These are phyloP conservation scores for Gulo gulo DNA, from an alignment of 2,113 vertebrate genomes.

Conservation along the genomic window DNA sequence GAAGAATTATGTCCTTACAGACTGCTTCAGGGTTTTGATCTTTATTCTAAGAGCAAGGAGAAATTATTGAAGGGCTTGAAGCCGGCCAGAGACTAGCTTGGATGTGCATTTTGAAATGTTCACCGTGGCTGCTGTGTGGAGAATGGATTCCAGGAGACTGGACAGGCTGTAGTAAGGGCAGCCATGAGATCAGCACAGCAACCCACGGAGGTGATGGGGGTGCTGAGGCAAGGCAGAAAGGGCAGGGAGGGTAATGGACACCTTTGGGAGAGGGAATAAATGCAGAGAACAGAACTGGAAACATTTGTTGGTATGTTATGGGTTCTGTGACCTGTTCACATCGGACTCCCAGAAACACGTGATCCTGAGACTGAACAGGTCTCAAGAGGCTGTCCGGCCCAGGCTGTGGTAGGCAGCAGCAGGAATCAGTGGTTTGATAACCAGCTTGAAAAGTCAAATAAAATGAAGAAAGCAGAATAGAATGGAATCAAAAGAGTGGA, in stretches of 20 bases:
- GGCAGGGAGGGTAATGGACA: background rate
- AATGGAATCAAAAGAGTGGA: background rate
- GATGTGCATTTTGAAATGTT: background rate
- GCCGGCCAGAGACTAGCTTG: background rate
- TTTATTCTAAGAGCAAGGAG: slow-evolving; percentile 8
- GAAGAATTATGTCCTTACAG: background rate
- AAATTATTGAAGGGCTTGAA: background rate
- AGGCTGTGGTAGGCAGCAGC: background rate
- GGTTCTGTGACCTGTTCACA: background rate
- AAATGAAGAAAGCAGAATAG: background rate
- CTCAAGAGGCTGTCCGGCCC: background rate
- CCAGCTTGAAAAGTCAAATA: background rate
- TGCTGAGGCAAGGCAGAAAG: background rate
- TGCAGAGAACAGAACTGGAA: background rate
- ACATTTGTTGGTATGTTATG: too few species aligned
- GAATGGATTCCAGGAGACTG: background rate
- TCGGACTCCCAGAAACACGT: background rate
- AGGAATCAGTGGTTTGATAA: background rate
- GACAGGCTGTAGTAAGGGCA: background rate
- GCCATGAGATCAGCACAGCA: background rate
- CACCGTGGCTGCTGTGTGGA: background rate
- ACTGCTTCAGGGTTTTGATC: background rate
- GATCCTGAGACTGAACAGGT: background rate
- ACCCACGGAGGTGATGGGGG: rapidly evolving
- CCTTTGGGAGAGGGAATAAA: background rate